Percentiles rank a stretch among this genome's conserved stretches.
phyloP scores from a whole-genome alignment of 2,113 vertebrate genomes.

The Anhinga rufa region DNA sequence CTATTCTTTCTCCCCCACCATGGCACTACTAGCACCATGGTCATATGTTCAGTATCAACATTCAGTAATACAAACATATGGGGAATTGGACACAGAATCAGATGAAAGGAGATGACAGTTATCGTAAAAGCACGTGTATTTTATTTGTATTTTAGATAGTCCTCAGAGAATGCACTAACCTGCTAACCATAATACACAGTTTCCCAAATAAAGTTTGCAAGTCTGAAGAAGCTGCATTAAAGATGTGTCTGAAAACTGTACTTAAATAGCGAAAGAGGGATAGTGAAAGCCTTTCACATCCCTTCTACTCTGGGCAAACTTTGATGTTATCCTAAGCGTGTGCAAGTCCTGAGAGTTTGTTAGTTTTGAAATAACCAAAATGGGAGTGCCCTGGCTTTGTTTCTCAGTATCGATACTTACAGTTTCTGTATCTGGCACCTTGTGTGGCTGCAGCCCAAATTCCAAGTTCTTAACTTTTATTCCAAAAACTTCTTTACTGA shows the following conservation, averaged over 20 bases:
- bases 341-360: neutral
- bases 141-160: neutral
- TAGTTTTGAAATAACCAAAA: neutral
- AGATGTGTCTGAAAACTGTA: neutral
- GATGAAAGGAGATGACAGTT: neutral
- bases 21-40: neutral
- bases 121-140: neutral
- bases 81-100: neutral
- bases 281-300: neutral
- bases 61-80: neutral
- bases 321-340: fast-evolving
- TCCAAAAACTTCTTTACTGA: constrained; percentile 97
- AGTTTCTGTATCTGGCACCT: constrained; percentile 92
- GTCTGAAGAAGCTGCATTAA: neutral
- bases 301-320: neutral
- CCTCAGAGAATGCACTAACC: neutral
- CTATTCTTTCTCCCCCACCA: neutral
- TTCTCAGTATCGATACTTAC: constrained; percentile 70
- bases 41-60: neutral
- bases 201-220: neutral
- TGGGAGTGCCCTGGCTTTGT: neutral
- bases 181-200: neutral
- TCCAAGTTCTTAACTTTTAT: constrained; percentile 95
- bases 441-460: constrained; percentile 96
- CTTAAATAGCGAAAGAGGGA: too few relatives aligned